Evolutionary conservation across 2,888 invertebrate genomes (phyloP).

Genomic region (Drosophila limbata): DNA sequence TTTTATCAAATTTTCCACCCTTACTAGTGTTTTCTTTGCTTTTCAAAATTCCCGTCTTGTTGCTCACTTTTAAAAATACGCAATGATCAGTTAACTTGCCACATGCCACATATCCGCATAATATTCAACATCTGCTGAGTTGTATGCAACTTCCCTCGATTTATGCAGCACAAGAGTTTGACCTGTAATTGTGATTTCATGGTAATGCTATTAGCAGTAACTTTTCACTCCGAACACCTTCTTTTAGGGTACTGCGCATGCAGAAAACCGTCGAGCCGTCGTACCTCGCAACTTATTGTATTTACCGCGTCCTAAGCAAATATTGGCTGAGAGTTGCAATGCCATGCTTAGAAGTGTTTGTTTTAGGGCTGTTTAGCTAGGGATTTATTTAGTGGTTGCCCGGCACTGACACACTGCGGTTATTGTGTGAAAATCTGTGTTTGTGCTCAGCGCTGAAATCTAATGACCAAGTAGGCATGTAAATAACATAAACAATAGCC

Average conservation of each 20-base stretch:
- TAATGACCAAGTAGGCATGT: conserved; percentile 71
- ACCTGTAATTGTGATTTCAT: conserved; percentile 25
- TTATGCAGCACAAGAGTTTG: conserved; percentile 1
- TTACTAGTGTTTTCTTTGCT: neutral
- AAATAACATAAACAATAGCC: conserved; percentile 52
- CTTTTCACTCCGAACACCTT: conserved; percentile 64
- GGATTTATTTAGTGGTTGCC: conserved; percentile 52
- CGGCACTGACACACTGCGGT: conserved; percentile 30
- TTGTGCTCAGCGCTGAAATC: conserved; percentile 57
- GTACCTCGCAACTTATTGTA: conserved; percentile 18
- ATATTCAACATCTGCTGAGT: conserved; percentile 15
- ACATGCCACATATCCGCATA: conserved; percentile 15
- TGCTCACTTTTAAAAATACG: conserved; percentile 2
- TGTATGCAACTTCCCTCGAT: neutral
- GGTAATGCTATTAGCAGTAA: conserved; percentile 77
- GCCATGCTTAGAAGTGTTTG: conserved; percentile 59
- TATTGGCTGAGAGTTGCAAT: conserved; percentile 54
- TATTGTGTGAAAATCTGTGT: conserved; percentile 74
- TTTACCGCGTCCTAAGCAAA: conserved; percentile 67
- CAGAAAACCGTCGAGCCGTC: conserved; percentile 51
- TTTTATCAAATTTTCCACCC: neutral
- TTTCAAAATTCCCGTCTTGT: conserved; percentile 1
- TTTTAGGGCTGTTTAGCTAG: conserved; percentile 58
- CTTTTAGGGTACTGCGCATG: conserved; percentile 65
- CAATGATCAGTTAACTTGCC: conserved; percentile 19